Evolutionary conservation across 1,140 invertebrate species (phyloP), one percentile per base, ranked within the genome.

Genomic region (Meloidogyne exigua): DNA sequence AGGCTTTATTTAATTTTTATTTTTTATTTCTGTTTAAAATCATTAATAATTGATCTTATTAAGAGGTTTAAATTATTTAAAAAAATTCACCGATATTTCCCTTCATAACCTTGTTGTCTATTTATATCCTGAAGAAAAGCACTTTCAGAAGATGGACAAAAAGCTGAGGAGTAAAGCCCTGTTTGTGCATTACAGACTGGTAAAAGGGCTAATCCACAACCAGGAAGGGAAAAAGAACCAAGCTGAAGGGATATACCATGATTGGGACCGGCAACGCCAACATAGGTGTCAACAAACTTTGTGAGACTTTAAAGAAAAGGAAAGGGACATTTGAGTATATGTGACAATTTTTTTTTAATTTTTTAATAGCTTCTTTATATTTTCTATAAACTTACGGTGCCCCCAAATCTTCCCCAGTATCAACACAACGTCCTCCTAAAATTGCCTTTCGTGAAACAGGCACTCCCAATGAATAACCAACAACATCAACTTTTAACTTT

Each of bases 251-350:
- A 28, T 21, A 88, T 87, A 65, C 85, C 85, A 65, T 84, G 85
- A 77, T 86, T 86, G 23, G 85, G 85, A 0, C 85, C 85, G 10
- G 85, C 85, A 21, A 86, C 83, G 9, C 86, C 85, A 28, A 86
- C 80, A 66, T 78, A 86, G 0, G 85, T 86, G 73, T 86, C 85
- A 63, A 87, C 73, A 62, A 79, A 83, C 76, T 82, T 81, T 32
- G 84, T 85, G 62, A 85, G 71, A 36, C 68, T 71, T 44, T 28
- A 39, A 25, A 10, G 5, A 12, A 26, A 2, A 15, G 12, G 15
- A 69, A n/a, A 32, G 1, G 49, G 28, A 28, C 1, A 26, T 69
- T 69, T 39, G 0, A 21, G 26, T 28, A 25, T 26, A 13, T 68
- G 12, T 23, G 4, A 42, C 13, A 32, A 15, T 5, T 21, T 13